Evolutionary conservation across 2,797 vertebrate genomes (phyloP).

Genomic region (Heterohyrax brucei): DNA sequence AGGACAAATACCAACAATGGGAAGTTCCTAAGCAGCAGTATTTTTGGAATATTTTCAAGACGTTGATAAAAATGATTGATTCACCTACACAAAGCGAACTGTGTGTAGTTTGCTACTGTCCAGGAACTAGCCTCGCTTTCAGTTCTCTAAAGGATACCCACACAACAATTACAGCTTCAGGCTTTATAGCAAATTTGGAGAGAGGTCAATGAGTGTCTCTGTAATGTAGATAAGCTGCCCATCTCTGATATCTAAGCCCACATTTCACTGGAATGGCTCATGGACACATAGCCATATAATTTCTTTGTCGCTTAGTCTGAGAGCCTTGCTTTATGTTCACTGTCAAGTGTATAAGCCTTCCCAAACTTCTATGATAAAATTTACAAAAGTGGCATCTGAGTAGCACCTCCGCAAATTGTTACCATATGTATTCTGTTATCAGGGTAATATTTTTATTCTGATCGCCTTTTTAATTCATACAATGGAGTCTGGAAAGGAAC

Average conservation of each 20-base stretch:
- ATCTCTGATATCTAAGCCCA: neutral
- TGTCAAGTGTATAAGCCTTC: accelerated
- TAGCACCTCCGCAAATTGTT: neutral
- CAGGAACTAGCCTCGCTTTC: conserved; percentile 54
- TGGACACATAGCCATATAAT: accelerated
- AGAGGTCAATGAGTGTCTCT: neutral
- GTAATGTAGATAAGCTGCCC: neutral
- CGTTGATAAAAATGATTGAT: accelerated
- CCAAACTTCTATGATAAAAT: too few species aligned
- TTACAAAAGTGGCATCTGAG: too few species aligned
- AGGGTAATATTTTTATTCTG: neutral
- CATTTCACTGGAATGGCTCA: accelerated
- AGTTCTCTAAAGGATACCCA: conserved; percentile 56
- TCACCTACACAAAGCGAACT: neutral
- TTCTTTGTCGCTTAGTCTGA: neutral
- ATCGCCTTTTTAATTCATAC: neutral
- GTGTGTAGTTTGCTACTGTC: neutral
- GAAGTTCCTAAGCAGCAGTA: accelerated
- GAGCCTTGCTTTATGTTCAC: neutral
- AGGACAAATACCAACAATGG: accelerated
- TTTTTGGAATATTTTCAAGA: neutral
- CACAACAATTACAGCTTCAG: accelerated
- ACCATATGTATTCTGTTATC: accelerated
- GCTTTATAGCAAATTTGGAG: neutral
- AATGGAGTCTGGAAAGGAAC: neutral